Base-by-base conservation (phyloP, 2,797 vertebrate genomes). In the Perodicticus potto region DNA sequence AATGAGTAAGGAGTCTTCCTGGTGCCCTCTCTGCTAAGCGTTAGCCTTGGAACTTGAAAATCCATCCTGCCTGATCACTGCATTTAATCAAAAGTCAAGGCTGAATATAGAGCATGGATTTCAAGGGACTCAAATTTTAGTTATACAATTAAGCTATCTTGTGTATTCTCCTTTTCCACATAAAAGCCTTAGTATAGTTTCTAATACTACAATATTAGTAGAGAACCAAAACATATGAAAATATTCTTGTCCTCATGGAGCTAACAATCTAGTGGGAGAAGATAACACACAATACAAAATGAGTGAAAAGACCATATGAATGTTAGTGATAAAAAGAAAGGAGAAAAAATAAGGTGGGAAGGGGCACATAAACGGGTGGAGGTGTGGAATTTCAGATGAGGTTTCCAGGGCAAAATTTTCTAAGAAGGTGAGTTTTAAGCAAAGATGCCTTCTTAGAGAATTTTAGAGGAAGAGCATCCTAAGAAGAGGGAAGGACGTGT, bases 71-170 rank as follows among this genome's bases (percentile, higher is more conserved):
- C 34, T 10, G n/a, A 13, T 45, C n/a, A 61, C 7, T 55, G 43
- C 43, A 69, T 84, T 87, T 84, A 92, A 77, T 22, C 65, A 55
- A 45, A 89, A 92, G 40, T 45, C 34, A 92, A 81, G 29, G 67
- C 34, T 49, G 81, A 53, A 74, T 13, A 55, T 2, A 43, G 20
- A 74, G 8, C 14, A 17, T 55, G 37, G 32, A 29, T 69, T 94
- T 86, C 49, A 89, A 34, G 65, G 5, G 14, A 81, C 22, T 73
- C 65, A 55, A 57, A 34, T 73, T 37, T 92, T 67, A 53, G 19
- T 59, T 74, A 14, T 83, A 55, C 7, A 45, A 49, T 72, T 16
- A 43, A 29, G 14, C 61, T 67, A 37, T 27, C 76, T 72, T 87
- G 17, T 34, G 63, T 70, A 17, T 34, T 85, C 76, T 86, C 43